Conservation (phyloP, 1,140 invertebrate species). For the Gonioctena quinquepunctata region DNA sequence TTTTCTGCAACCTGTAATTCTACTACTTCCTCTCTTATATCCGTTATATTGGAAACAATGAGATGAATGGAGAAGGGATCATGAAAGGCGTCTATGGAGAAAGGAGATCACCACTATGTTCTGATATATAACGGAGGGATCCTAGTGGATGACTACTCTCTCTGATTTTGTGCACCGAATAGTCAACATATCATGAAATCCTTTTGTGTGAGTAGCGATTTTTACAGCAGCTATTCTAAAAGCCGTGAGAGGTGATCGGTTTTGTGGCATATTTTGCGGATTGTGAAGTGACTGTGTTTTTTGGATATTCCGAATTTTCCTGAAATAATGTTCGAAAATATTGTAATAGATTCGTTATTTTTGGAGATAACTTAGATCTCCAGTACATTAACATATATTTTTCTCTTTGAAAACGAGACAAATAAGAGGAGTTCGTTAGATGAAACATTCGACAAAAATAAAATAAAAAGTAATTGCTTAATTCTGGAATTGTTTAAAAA, state of each 20-base stretch:
- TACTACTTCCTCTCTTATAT: neutral
- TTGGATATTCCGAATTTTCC: no score
- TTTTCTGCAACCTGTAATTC: neutral
- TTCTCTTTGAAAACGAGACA: no score
- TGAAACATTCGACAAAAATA: no score
- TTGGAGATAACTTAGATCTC: no score
- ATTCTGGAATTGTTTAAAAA: no score
- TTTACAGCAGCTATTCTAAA: no score
- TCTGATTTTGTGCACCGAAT: constrained; percentile 25
- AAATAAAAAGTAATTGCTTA: no score
- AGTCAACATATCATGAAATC: constrained; percentile 39
- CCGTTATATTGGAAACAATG: neutral
- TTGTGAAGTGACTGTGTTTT: neutral
- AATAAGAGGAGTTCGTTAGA: no score
- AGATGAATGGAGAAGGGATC: neutral
- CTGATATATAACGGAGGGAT: constrained; percentile 38
- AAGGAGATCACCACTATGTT: constrained; percentile 46
- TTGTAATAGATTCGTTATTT: no score
- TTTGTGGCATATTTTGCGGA: neutral
- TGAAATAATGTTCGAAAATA: no score
- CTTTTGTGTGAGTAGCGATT: constrained; percentile 17
- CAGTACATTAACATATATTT: no score
- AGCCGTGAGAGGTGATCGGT: neutral
- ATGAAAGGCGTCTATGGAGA: constrained; percentile 39
- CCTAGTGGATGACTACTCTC: constrained; percentile 36